Conservation (phyloP, 2,797 vertebrate species). For the Pipistrellus nathusii region DNA sequence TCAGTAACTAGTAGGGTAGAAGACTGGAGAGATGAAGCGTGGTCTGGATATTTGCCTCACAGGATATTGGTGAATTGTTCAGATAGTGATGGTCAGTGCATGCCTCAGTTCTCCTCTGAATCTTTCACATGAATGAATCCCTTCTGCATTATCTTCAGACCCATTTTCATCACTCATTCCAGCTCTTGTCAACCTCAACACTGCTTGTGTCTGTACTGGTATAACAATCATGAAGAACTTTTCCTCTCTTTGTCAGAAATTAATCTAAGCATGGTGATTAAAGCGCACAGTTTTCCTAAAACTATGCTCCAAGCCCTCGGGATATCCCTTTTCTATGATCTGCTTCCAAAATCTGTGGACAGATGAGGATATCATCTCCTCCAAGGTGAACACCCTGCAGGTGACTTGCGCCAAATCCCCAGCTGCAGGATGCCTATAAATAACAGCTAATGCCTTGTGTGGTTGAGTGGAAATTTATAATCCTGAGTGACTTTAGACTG, state of each 20-base stretch:
- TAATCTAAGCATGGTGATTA: background rate
- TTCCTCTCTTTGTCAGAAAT: slow-evolving; percentile 5
- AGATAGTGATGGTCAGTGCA: background rate
- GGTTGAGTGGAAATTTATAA: background rate
- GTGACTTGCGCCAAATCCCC: background rate
- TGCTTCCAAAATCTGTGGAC: background rate
- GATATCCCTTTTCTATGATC: background rate
- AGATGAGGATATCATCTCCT: background rate
- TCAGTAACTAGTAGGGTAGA: background rate
- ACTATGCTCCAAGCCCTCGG: background rate
- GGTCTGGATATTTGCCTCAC: background rate
- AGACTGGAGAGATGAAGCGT: background rate
- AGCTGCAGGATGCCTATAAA: background rate
- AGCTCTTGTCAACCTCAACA: background rate
- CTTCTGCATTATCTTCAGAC: background rate
- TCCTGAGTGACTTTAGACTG: background rate
- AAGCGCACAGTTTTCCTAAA: slow-evolving; percentile 24
- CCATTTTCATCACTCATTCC: background rate
- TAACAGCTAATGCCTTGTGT: background rate
- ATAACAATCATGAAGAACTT: background rate
- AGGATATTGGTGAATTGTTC: background rate
- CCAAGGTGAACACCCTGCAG: background rate
- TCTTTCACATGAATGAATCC: background rate
- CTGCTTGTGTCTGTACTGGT: background rate
- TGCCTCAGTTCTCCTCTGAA: background rate